Conservation (phyloP, 2,888 invertebrate genomes). For the Papilio gigon region DNA sequence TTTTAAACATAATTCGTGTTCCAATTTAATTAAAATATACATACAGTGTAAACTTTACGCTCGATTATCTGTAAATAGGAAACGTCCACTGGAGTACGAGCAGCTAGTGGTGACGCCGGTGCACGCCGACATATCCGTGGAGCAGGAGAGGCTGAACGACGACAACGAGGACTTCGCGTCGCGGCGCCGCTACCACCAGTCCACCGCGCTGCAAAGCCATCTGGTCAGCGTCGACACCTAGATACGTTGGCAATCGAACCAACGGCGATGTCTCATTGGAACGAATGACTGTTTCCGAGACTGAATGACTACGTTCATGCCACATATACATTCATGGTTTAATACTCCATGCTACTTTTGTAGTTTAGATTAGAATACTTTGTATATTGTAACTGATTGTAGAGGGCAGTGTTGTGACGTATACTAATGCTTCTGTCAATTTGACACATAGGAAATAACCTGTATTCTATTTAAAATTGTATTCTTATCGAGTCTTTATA, state of each 20-base stretch:
- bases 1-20: too few relatives aligned
- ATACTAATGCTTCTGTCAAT: not conserved
- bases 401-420: not conserved
- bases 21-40: too few relatives aligned
- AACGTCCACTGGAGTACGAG: constrained; percentile 90
- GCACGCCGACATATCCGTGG: constrained; percentile 89
- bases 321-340: not conserved
- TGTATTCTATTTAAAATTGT: not conserved
- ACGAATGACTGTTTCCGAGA: not conserved
- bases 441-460: too few relatives aligned
- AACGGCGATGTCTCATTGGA: not conserved
- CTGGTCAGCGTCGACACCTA: constrained; percentile 76
- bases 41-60: too few relatives aligned
- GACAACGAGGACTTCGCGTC: constrained; percentile 97
- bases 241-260: not conserved
- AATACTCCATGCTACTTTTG: constrained; percentile 8
- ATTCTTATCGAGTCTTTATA: not conserved
- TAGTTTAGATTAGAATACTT: not conserved
- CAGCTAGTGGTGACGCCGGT: constrained; percentile 93
- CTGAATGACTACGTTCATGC: not conserved
- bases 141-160: constrained; percentile 94
- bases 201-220: constrained; percentile 89
- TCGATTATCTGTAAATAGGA: constrained; percentile 80
- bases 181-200: constrained; percentile 95
- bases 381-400: not conserved